Evolutionary conservation across 2,888 invertebrate genomes (phyloP), one percentile per base, ranked within the genome.

Genomic region (Cordilura impudica): DNA sequence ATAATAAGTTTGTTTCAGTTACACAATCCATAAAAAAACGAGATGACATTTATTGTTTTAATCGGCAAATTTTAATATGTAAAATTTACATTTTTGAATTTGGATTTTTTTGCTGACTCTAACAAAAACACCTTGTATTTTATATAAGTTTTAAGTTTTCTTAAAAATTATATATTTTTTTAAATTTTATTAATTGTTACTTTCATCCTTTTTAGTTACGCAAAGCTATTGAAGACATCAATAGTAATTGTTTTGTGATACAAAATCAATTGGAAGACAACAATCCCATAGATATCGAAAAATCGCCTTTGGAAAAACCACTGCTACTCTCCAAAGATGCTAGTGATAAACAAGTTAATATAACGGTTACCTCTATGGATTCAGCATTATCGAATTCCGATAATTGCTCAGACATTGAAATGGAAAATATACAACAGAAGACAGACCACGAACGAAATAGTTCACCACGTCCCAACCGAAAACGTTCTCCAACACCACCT

Each of bases 171-270:
- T 3, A 56, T 14, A 29, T 12, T 39, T 39, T 14, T 12, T 10
- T 18, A 18, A 47, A 21, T 21, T 51, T 16, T 26, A 14, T 14
- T 12, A 10, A 49, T 3, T 21, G 21, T 26, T 58, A 21, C 2
- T 60, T 67, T 2, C 56, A 47, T 69, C 26, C 16, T 67, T 74
- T 75, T 0, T 12, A 95, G 94, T 91, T 97, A 43, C 93, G 97
- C 75, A 95, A 94, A 90, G 96, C 96, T 7, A 97, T 97, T 74
- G 97, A 97, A 87, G 96, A 97, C 86, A 95, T 96, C 18, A 97
- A 97, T 89, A 94, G 95, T 10, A 96, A 96, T 21, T 92, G 91
- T 81, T 89, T 93, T 56, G 92, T 92, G 54, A 87, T 88, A 29
- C 90, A 89, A 63, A 84, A 35, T 76, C 84, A 84, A 58, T 60